A percentile compares a stretch with the other conserved stretches of the same genome.
Conservation (phyloP, 2,113 vertebrate species). For the Alethe castanea region DNA sequence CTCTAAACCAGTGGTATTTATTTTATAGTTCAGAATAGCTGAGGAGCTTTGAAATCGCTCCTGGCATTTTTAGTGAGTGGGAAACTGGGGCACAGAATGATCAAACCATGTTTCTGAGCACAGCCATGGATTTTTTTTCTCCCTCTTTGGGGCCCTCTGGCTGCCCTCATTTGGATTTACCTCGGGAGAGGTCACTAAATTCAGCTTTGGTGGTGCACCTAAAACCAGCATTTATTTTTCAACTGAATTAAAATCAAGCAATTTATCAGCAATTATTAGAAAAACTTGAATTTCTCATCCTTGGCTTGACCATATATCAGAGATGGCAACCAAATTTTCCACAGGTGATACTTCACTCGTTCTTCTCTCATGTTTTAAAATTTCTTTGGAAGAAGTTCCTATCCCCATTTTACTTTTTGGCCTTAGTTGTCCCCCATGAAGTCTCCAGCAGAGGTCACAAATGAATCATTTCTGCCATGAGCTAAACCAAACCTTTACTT, state of each 20-base stretch:
- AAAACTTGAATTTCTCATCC: background rate
- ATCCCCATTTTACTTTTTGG: background rate
- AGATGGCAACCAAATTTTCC: background rate
- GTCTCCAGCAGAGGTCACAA: background rate
- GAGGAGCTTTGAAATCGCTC: background rate
- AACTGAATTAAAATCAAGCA: rapidly evolving
- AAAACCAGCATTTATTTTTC: background rate
- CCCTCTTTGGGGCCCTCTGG: background rate
- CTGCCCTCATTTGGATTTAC: background rate
- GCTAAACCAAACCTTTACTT: background rate
- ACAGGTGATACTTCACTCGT: background rate
- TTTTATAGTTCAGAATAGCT: background rate
- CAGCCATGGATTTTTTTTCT: background rate
- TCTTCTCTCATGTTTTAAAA: background rate
- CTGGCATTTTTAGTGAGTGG: background rate
- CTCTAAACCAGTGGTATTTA: background rate
- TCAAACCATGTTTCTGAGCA: background rate
- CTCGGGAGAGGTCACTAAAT: background rate
- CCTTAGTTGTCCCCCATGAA: background rate
- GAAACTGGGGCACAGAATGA: background rate
- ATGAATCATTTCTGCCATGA: background rate
- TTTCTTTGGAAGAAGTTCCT: background rate
- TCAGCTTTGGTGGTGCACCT: background rate
- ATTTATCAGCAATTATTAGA: background rate
- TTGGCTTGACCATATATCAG: background rate